Conservation (phyloP, 37 sponge, comb jelly and placozoan genomes). For the Theonella swinhoei region DNA sequence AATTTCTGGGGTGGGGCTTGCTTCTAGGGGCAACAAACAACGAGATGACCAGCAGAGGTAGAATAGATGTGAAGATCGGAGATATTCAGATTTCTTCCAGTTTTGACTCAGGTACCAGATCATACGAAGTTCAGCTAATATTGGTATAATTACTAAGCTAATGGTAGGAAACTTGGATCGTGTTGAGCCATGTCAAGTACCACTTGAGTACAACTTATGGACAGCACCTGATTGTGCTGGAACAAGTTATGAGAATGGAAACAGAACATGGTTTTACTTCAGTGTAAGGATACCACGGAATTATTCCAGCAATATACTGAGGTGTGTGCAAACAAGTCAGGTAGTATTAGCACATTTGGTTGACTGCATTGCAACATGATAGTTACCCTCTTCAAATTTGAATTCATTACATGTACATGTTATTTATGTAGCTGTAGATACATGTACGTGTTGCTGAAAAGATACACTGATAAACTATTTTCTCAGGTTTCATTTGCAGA, state of each 20-base stretch:
- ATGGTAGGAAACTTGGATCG: conserved; percentile 68
- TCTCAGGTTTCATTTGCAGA: conserved; percentile 82
- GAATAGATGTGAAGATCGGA: conserved; percentile 58
- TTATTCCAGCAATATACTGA: conserved; percentile 41
- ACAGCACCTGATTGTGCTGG: conserved; percentile 93
- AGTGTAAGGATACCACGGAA: conserved; percentile 38
- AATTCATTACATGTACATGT: no score
- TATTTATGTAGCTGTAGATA: no score
- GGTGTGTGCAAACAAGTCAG: no score
- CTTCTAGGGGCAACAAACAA: no score
- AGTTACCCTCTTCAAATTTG: no score
- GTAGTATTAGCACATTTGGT: no score
- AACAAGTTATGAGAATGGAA: conserved; percentile 73
- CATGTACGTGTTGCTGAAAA: no score
- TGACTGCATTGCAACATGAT: no score
- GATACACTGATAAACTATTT: no score
- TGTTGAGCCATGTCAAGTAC: conserved; percentile 35
- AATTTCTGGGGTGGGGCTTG: no score
- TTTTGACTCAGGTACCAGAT: conserved; percentile 95
- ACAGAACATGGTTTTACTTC: conserved; percentile 92
- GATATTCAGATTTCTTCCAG: conserved; percentile 61
- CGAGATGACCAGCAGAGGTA: no score
- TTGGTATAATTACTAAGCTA: neutral
- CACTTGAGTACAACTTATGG: conserved; percentile 86
- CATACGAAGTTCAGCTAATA: no score